phyloP scores from a whole-genome alignment of 2,888 invertebrate species.

The Acrocera orbiculus region DNA sequence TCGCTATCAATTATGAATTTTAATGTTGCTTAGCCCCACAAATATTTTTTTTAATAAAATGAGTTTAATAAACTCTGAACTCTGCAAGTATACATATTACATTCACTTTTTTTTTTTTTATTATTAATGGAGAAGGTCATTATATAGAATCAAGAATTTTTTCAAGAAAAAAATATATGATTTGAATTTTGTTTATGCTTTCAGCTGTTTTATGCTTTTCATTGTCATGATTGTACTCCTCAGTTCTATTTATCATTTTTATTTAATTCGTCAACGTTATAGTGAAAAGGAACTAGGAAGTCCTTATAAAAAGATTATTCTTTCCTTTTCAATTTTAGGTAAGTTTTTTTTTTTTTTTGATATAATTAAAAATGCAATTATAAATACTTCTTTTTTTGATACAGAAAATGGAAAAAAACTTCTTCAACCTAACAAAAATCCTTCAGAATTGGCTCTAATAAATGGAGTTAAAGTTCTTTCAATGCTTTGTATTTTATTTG shows the following conservation, averaged over 20 bases:
- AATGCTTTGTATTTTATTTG: slow-evolving; percentile 47
- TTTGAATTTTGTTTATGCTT: slow-evolving; percentile 11
- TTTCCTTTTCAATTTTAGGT: slow-evolving; percentile 25
- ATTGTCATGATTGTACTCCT: slow-evolving; percentile 32
- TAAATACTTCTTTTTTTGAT: slow-evolving; percentile 2
- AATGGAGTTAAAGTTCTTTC: slow-evolving; percentile 48
- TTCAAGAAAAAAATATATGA: too few relatives aligned
- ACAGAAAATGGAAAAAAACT: slow-evolving; percentile 23
- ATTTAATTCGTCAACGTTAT: slow-evolving; percentile 18
- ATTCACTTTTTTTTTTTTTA: not conserved
- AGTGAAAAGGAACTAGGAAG: slow-evolving; percentile 16
- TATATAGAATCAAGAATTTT: too few relatives aligned
- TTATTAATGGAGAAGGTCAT: too few relatives aligned
- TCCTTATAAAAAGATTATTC: slow-evolving; percentile 17
- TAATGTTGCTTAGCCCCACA: too few relatives aligned
- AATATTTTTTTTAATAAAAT: too few relatives aligned
- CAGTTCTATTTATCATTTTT: slow-evolving; percentile 35
- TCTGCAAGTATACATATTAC: not conserved
- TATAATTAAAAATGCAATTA: not conserved
- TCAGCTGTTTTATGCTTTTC: slow-evolving; percentile 33
- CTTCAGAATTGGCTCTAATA: slow-evolving; percentile 43
- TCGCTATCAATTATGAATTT: too few relatives aligned
- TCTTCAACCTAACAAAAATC: slow-evolving; percentile 31
- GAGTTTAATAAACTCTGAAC: not conserved
- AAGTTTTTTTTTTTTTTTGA: slow-evolving; percentile 8